A percentile compares a stretch with the other conserved stretches of the same genome.
Conservation (phyloP, 2,113 vertebrate species). For the Sminthopsis crassicaudata region DNA sequence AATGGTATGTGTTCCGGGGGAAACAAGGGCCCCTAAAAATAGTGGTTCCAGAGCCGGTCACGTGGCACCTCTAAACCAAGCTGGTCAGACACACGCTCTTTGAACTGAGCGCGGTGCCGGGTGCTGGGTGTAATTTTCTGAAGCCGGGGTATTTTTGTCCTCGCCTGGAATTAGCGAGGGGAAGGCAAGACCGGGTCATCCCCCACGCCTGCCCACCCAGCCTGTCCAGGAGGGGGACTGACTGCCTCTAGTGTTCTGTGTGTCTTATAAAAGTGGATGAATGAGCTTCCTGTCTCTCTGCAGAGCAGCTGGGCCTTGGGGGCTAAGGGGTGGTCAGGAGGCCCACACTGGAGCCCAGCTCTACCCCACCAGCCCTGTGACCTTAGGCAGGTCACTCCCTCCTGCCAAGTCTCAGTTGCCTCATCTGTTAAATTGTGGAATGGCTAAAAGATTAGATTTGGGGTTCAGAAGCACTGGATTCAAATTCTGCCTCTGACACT, state of each 20-base stretch:
- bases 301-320: not conserved
- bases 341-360: not conserved
- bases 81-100: not conserved
- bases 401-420: not conserved
- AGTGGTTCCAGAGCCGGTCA: constrained; percentile 17
- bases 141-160: constrained; percentile 8
- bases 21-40: constrained; percentile 61
- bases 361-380: not conserved
- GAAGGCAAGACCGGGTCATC: not conserved
- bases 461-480: not conserved
- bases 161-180: not conserved
- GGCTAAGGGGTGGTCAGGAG: not conserved
- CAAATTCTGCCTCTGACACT: not conserved
- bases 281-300: not conserved
- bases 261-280: not conserved
- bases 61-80: not conserved
- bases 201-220: not conserved
- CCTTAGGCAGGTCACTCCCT: not conserved
- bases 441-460: not conserved
- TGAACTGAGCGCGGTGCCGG: not conserved
- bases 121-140: not conserved
- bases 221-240: not conserved
- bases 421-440: not conserved
- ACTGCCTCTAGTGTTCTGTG: not conserved
- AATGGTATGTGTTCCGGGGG: not conserved